These are phyloP conservation scores for Tinea trinotella DNA, from an alignment of 2,888 invertebrate species.

Conservation along the genomic window DNA sequence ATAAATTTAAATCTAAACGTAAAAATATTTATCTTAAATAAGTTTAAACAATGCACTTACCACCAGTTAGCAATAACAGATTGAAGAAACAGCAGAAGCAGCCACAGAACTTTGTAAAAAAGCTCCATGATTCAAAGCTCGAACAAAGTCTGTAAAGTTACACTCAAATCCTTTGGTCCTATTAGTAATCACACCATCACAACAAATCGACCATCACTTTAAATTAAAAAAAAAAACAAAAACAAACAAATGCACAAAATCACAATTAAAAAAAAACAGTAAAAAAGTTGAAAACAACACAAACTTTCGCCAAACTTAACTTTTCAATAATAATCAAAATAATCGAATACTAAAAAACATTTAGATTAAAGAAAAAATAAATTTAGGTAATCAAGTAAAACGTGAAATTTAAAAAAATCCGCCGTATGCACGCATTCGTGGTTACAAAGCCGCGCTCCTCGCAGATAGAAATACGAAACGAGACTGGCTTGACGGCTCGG, in stretches of 20 bases:
- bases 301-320: slow-evolving; percentile 25
- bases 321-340: neutral
- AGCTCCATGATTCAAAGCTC: slow-evolving; percentile 41
- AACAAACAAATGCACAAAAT: slow-evolving; percentile 33
- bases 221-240: too few relatives aligned
- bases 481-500: slow-evolving; percentile 60
- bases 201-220: neutral
- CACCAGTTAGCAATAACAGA: slow-evolving; percentile 59
- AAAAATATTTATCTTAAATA: too few relatives aligned
- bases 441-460: slow-evolving; percentile 46
- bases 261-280: slow-evolving; percentile 26
- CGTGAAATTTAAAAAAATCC: neutral
- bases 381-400: neutral
- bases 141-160: neutral
- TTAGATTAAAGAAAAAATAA: neutral
- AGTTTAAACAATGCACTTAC: slow-evolving; percentile 38
- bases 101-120: slow-evolving; percentile 55
- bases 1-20: too few relatives aligned
- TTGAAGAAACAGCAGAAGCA: slow-evolving; percentile 46
- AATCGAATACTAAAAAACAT: neutral
- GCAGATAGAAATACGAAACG: slow-evolving; percentile 64
- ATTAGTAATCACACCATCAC: slow-evolving; percentile 1
- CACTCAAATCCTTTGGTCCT: neutral
- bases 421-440: neutral
- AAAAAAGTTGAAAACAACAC: slow-evolving; percentile 27